Evolutionary conservation across 2,888 invertebrate genomes (phyloP).

Genomic region (Scaptomyza reducta): DNA sequence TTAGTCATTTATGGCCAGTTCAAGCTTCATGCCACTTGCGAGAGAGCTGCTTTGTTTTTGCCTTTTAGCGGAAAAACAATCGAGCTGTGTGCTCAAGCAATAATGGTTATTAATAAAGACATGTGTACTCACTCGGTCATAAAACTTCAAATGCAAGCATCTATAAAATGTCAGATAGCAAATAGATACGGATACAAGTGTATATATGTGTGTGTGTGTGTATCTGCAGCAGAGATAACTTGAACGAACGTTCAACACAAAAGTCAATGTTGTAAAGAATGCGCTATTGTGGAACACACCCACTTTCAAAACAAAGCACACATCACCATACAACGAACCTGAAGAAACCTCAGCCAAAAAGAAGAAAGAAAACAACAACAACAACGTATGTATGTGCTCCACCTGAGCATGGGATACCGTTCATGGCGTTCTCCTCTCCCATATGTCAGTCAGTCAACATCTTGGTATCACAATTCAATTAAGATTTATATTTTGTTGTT

Average conservation of each 20-base stretch:
- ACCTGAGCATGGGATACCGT: conserved; percentile 27
- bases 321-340: conserved; percentile 20
- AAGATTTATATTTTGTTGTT: conserved; percentile 80
- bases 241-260: conserved; percentile 45
- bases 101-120: conserved; percentile 73
- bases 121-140: conserved; percentile 66
- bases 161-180: conserved; percentile 55
- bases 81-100: conserved; percentile 50
- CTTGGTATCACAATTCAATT: conserved; percentile 78
- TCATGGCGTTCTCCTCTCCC: conserved; percentile 9
- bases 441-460: conserved; percentile 39
- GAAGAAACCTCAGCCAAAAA: conserved; percentile 10
- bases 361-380: conserved; percentile 6
- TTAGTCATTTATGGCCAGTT: conserved; percentile 53
- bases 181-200: conserved; percentile 12
- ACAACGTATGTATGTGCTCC: conserved; percentile 22
- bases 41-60: conserved; percentile 32
- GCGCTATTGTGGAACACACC: conserved; percentile 65
- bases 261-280: conserved; percentile 52
- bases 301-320: conserved; percentile 62
- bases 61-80: conserved; percentile 31
- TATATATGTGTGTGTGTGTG: conserved; percentile 7
- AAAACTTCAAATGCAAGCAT: conserved; percentile 68
- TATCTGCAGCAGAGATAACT: conserved; percentile 52
- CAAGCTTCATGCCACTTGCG: conserved; percentile 39